Percentiles rank a stretch among this genome's conserved stretches.
phyloP scores from a whole-genome alignment of 1,140 invertebrate genomes.

The Platyura marginata region DNA sequence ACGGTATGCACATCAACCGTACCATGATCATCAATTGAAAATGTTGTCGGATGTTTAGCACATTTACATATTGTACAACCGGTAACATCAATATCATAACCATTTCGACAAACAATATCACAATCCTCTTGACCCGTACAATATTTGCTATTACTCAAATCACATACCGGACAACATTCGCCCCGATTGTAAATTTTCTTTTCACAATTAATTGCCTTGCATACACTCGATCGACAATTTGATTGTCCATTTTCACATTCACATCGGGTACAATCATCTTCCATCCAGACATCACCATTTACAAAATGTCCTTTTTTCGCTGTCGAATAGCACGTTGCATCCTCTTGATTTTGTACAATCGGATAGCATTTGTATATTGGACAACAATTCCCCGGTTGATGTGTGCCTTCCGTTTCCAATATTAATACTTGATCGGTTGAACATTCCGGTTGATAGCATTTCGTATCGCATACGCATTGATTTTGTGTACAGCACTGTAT shows the following conservation, averaged over 20 bases:
- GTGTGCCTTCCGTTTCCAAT: background rate
- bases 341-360: background rate
- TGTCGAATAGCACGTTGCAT: background rate
- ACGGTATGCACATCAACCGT: too few relatives aligned
- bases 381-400: background rate
- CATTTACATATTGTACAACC: background rate
- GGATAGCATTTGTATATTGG: background rate
- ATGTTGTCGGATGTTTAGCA: background rate
- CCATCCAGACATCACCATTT: background rate
- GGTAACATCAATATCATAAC: background rate
- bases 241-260: background rate
- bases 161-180: background rate
- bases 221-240: background rate
- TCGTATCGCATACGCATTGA: background rate
- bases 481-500: background rate
- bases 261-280: background rate
- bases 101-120: background rate
- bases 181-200: background rate
- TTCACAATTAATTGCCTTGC: background rate
- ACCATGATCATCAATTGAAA: background rate
- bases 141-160: background rate
- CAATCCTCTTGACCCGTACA: background rate
- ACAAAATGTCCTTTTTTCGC: background rate
- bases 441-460: background rate
- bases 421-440: background rate